Evolutionary conservation across 2,797 vertebrate species (phyloP).

Genomic region (Hoplostethus atlanticus): DNA sequence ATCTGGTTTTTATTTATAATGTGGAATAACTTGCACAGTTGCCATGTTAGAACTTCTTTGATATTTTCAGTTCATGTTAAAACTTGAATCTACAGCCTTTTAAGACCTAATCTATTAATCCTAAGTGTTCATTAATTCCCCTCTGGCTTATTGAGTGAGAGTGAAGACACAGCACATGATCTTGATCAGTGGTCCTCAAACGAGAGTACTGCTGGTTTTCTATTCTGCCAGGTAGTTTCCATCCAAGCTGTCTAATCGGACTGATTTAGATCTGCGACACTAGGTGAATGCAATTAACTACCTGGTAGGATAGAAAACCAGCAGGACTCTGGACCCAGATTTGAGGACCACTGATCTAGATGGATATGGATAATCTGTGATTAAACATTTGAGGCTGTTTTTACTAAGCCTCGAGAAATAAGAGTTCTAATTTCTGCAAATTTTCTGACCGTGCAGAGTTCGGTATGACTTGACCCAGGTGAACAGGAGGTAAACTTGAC

Average conservation of each 20-base stretch:
- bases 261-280: no score
- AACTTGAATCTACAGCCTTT: slow-evolving; percentile 51
- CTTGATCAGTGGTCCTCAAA: no score
- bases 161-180: slow-evolving; percentile 19
- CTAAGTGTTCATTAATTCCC: slow-evolving; percentile 58
- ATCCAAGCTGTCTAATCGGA: no score
- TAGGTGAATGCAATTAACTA: no score
- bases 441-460: slow-evolving; percentile 27
- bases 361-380: slow-evolving; percentile 49
- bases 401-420: slow-evolving; percentile 28
- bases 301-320: no score
- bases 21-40: no score
- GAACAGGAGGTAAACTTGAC: slow-evolving; percentile 10
- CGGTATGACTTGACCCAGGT: slow-evolving; percentile 18
- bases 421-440: slow-evolving; percentile 18
- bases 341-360: slow-evolving; percentile 9
- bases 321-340: no score
- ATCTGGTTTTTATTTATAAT: slow-evolving; percentile 8
- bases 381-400: slow-evolving; percentile 28
- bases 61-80: slow-evolving; percentile 37
- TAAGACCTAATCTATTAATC: slow-evolving; percentile 66
- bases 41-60: background rate
- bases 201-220: no score
- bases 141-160: slow-evolving; percentile 39
- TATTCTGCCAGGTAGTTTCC: no score